Percentiles rank a stretch among this genome's conserved stretches.
Evolutionary conservation across 2,797 vertebrate genomes (phyloP).

Genomic region (Avahi laniger): DNA sequence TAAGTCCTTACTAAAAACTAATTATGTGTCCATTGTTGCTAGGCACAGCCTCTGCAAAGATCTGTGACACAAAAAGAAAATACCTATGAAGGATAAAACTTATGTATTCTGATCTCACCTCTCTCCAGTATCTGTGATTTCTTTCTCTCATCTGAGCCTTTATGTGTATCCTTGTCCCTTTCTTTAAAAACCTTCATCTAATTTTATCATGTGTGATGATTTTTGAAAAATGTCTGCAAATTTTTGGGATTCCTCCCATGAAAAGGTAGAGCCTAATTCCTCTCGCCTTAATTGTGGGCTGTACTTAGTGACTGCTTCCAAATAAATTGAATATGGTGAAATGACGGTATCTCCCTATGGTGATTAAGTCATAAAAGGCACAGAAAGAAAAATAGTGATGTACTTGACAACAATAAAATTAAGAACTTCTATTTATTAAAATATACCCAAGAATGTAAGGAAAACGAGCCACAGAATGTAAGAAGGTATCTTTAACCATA

Average conservation of each 20-base stretch:
- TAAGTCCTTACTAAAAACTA: not conserved
- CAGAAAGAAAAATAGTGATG: not conserved
- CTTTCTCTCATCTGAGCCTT: not conserved
- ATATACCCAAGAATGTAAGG: not conserved
- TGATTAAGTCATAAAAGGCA: not conserved
- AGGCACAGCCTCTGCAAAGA: not conserved
- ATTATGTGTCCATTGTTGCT: not conserved
- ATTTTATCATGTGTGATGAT: not conserved
- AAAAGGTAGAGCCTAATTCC: not conserved
- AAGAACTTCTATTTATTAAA: constrained; percentile 1
- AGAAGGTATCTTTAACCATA: not conserved
- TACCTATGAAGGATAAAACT: not conserved
- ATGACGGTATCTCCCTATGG: not conserved
- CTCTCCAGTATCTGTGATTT: not conserved
- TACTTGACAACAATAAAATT: not conserved
- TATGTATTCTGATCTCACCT: not conserved
- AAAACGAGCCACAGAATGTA: not conserved
- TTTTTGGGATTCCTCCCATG: not conserved
- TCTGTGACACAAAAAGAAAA: not conserved
- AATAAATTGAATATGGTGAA: not conserved
- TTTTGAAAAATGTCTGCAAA: not conserved
- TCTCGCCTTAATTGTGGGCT: not conserved
- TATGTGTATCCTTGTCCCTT: not conserved
- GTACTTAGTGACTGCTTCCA: not conserved
- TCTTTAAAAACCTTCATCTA: not conserved